Conservation (phyloP, 1,140 invertebrate genomes). For the Stegodyphus dumicola region DNA sequence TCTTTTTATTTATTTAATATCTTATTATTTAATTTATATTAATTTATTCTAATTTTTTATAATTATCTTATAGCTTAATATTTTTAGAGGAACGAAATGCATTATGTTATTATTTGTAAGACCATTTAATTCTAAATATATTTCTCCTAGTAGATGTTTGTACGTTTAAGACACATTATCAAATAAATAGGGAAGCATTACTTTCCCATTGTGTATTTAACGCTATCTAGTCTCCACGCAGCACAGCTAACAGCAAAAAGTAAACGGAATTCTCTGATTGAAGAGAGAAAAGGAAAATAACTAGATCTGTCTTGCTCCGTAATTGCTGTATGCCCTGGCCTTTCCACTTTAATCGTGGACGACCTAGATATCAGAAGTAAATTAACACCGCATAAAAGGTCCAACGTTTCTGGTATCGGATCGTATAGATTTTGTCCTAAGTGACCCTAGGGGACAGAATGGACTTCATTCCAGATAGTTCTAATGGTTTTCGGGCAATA, state of each 20-base stretch:
- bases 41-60: too few species aligned
- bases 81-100: too few species aligned
- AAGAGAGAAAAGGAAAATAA: background rate
- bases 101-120: too few species aligned
- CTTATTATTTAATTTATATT: too few species aligned
- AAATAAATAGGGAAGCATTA: too few species aligned
- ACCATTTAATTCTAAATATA: too few species aligned
- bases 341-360: conserved; percentile 27
- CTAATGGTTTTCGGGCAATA: conserved; percentile 41
- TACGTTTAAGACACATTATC: too few species aligned
- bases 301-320: background rate
- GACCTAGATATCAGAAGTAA: conserved; percentile 40
- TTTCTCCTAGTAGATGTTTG: too few species aligned
- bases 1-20: too few species aligned
- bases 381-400: conserved; percentile 47
- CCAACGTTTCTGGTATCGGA: conserved; percentile 13
- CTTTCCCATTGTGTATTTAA: too few species aligned
- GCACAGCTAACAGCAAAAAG: background rate
- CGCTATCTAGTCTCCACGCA: too few species aligned
- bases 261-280: background rate
- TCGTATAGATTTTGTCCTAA: conserved; percentile 21
- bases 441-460: conserved; percentile 24
- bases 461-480: conserved; percentile 6
- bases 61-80: too few species aligned
- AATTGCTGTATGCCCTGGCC: conserved; percentile 27